phyloP scores from a whole-genome alignment of 1,140 invertebrate genomes.

The Trichomalopsis sarcophagae region DNA sequence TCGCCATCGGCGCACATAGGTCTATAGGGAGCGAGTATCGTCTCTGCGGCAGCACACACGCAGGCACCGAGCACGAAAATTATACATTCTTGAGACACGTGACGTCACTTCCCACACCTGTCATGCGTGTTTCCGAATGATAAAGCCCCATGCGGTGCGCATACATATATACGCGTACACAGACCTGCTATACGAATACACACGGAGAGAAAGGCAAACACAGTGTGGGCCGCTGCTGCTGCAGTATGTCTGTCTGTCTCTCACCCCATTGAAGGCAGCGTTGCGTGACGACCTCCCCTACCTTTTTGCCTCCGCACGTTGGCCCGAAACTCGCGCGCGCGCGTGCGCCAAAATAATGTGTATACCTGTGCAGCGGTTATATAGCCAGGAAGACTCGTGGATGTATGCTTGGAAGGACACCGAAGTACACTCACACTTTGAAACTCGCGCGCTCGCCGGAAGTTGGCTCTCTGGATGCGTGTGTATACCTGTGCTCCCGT shows the following conservation, averaged over 20 bases:
- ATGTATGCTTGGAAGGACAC: constrained; percentile 17
- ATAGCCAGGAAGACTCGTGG: background rate
- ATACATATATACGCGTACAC: background rate
- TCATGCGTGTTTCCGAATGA: constrained; percentile 73
- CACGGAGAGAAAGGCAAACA: constrained; percentile 43
- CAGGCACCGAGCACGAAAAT: constrained; percentile 3
- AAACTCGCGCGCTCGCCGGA: constrained; percentile 5
- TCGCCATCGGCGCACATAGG: background rate
- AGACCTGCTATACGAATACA: constrained; percentile 54
- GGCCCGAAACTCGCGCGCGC: constrained; percentile 25
- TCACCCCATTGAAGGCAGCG: constrained; percentile 66
- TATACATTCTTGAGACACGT: constrained; percentile 45
- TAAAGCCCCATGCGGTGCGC: constrained; percentile 64
- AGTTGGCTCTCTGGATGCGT: background rate
- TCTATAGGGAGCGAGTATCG: background rate
- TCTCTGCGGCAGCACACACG: background rate
- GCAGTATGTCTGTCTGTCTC: constrained; percentile 20
- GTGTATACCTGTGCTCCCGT: background rate
- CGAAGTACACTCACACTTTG: background rate
- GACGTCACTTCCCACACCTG: constrained; percentile 75
- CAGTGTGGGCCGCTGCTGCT: background rate
- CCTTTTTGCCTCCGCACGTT: background rate
- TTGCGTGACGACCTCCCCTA: constrained; percentile 70
- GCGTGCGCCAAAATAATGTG: constrained; percentile 30
- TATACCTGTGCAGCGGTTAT: background rate